phyloP scores from a whole-genome alignment of 2,888 invertebrate species.

The Frankliniella intonsa region DNA sequence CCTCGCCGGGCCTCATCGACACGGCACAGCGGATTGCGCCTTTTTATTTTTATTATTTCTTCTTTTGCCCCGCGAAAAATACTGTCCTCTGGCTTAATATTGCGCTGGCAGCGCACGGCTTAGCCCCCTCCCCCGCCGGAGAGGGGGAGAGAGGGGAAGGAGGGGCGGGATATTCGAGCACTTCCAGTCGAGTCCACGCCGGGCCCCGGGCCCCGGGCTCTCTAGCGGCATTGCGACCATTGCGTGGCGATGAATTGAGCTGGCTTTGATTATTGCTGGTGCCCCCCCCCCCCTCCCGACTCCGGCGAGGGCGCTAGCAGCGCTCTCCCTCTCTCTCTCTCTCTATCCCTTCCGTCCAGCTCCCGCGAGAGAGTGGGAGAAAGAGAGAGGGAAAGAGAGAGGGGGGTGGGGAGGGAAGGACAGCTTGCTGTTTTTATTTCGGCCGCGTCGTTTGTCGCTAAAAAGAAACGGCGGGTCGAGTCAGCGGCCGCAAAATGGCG shows the following conservation, averaged over 20 bases:
- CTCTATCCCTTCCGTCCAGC: background rate
- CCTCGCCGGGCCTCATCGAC: background rate
- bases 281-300: background rate
- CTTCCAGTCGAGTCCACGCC: background rate
- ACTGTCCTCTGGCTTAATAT: conserved; percentile 10
- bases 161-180: background rate
- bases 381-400: too few relatives aligned
- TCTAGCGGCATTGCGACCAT: background rate
- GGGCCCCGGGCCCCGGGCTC: background rate
- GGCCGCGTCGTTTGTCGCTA: background rate
- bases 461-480: conserved; percentile 1
- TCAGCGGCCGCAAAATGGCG: conserved; percentile 4
- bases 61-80: conserved; percentile 1
- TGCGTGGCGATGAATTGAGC: conserved; percentile 10
- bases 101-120: conserved; percentile 10
- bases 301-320: background rate
- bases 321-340: background rate
- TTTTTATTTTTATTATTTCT: background rate
- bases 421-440: background rate
- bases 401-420: too few relatives aligned
- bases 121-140: background rate
- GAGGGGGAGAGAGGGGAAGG: background rate
- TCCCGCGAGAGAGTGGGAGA: too few relatives aligned
- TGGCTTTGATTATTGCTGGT: conserved; percentile 6
- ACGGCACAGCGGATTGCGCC: background rate